Percentiles rank a stretch among this genome's conserved stretches.
These are phyloP conservation scores for Myrmecophaga tridactyla DNA, from an alignment of 2,113 vertebrate species.

Conservation along the genomic window DNA sequence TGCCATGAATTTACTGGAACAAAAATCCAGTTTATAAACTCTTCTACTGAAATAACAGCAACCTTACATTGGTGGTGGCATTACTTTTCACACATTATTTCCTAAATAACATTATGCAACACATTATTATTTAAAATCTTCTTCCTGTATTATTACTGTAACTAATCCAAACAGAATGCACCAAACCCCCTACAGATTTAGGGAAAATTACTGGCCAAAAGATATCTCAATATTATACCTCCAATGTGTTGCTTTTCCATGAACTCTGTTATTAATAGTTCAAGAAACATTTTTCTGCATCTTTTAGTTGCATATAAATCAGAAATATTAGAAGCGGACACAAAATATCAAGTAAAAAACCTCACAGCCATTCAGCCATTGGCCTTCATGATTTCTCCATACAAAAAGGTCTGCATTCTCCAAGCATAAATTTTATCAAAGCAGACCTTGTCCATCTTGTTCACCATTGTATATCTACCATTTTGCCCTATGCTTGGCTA, in stretches of 20 bases:
- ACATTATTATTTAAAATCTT: neutral
- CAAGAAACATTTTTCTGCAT: neutral
- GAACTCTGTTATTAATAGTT: neutral
- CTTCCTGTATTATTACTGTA: constrained; percentile 47
- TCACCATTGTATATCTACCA: neutral
- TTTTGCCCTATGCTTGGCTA: neutral
- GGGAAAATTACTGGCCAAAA: neutral
- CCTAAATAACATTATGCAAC: constrained; percentile 56
- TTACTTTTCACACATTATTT: constrained; percentile 49
- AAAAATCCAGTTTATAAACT: constrained; percentile 65
- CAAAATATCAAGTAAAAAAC: neutral
- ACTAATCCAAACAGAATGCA: constrained; percentile 54
- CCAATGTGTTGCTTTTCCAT: neutral
- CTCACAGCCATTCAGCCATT: neutral
- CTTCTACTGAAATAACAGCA: constrained; percentile 49
- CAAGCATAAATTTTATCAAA: neutral
- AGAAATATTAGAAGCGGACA: neutral
- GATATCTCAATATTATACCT: neutral
- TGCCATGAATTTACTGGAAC: constrained; percentile 50
- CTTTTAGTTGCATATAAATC: neutral
- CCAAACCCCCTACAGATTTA: constrained; percentile 27
- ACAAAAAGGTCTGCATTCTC: neutral
- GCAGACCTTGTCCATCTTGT: neutral
- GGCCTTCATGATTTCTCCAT: neutral
- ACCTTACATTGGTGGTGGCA: constrained; percentile 24